Evolutionary conservation across 2,888 invertebrate genomes (phyloP), one percentile per base, ranked within the genome.

Genomic region (Drosophila yooni): DNA sequence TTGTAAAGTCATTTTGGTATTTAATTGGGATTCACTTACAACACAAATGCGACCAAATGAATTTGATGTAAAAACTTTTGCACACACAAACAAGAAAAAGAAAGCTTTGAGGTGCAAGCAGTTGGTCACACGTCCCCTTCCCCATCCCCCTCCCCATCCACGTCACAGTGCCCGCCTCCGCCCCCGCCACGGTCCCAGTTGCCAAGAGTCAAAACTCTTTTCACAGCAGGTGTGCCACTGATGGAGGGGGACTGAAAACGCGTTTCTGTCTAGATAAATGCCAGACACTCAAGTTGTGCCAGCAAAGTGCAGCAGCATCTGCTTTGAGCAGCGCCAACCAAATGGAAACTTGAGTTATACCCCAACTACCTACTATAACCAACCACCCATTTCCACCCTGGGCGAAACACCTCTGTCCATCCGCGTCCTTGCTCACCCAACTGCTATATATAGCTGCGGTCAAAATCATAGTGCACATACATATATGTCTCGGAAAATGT

Each of bases 1-100:
- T 88, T 89, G 64, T 72, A 85, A 85, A 89, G 86, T 77, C 90
- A 77, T 79, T 85, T 85, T 88, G 70, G 64, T 77, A 88, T 88
- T 77, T 83, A 89, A 84, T 86, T 85, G 86, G 43, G 56, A 83
- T 80, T 80, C 74, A 76, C 85, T 82, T 70, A 71, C 60, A 73
- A 72, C 76, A 84, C 85, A 71, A 88, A 82, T 59, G 76, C 85
- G 59, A 73, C 58, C 85, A 85, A 84, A 88, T 89, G 89, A 84
- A 84, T 85, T 88, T 89, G 71, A 89, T 88, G 78, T 89, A 74
- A 80, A 85, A 85, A 85, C 77, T 88, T 82, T 82, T 64, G 36
- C 40, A 46, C 52, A 63, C 53, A 54, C 34, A 36, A 54, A 33
- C 52, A 15, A 31, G 21, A 21, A 34, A 33, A 3, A 3, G 21